Conservation (phyloP, 2,797 vertebrate genomes). For the Sebastes hubbsi region DNA sequence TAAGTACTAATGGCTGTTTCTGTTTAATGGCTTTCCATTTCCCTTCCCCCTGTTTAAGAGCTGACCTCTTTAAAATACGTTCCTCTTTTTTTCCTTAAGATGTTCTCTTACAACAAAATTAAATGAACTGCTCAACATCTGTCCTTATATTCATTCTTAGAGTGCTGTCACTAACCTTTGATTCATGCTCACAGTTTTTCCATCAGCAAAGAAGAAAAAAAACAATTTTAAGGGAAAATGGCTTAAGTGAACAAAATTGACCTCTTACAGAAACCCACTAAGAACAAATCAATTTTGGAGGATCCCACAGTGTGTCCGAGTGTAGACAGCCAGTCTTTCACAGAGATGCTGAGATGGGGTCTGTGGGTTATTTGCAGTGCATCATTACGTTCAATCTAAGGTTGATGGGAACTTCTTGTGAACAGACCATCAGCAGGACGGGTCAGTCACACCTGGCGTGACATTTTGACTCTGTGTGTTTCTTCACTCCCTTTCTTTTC, state of each 20-base stretch:
- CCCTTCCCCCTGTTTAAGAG: conserved; percentile 10
- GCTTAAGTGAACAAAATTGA: conserved; percentile 48
- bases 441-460: not conserved
- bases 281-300: conserved; percentile 61
- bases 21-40: conserved; percentile 46
- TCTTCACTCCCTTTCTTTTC: not conserved
- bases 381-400: conserved; percentile 54
- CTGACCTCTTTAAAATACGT: conserved; percentile 19
- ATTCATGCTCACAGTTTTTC: conserved; percentile 41
- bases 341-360: not conserved
- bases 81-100: not conserved
- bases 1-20: conserved; percentile 29
- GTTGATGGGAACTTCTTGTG: conserved; percentile 44
- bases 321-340: conserved; percentile 7
- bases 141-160: not conserved
- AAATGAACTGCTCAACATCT: conserved; percentile 7
- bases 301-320: conserved; percentile 44
- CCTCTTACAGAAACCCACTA: conserved; percentile 53
- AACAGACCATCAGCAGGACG: conserved; percentile 38
- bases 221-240: conserved; percentile 44
- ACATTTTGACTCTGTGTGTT: not conserved
- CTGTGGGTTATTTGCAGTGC: conserved; percentile 44
- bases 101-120: conserved; percentile 12
- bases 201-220: conserved; percentile 37
- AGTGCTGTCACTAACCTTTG: conserved; percentile 13